Evolutionary conservation across 1,140 invertebrate genomes (phyloP), one percentile per base, ranked within the genome.

Genomic region (Trichonephila clavata): DNA sequence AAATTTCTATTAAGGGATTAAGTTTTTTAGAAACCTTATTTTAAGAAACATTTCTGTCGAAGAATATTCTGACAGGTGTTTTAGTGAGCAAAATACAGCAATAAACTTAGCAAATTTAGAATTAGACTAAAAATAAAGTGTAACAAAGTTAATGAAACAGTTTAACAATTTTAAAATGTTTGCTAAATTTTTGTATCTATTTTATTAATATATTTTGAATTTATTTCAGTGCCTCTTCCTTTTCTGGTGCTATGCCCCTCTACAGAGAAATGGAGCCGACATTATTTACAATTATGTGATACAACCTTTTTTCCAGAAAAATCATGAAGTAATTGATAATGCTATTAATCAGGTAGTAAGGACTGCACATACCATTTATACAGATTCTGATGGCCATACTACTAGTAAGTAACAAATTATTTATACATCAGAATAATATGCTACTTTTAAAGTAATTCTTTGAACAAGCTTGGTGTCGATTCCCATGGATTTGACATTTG

Each of bases 201-300:
- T 61, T 10, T 10, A 0, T 57, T 0, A 13, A 39, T 87, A 13
- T 87, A 8, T 43, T 39, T 13, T 32, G 10, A 86, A 32, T 61
- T 14, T 87, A 3, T 92, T 86, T 4, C 83, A 86, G 91, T 86
- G 83, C 59, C 6, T 84, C 13, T 92, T 92, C 63, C n/a, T 71
- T 1, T 59, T 59, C 43, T 86, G 91, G 81, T 92, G 91, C 50
- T 92, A 92, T 86, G 91, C 91, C 13, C 91, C 91, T 59, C 2
- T 86, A n/a, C 27, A 60, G 21, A 92, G 16, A 43, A 92, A 92
- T 61, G 91, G 91, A 86, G 80, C 91, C 1, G 91, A 92, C 16
- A 10, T 92, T 14, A 57, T 92, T 18, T 92, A 92, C 27, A 27
- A 32, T 2, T 86, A 60, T n/a, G 14, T 86, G 10, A 86, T 92